phyloP scores from a whole-genome alignment of 2,797 vertebrate species.

The Pipistrellus pipistrellus region DNA sequence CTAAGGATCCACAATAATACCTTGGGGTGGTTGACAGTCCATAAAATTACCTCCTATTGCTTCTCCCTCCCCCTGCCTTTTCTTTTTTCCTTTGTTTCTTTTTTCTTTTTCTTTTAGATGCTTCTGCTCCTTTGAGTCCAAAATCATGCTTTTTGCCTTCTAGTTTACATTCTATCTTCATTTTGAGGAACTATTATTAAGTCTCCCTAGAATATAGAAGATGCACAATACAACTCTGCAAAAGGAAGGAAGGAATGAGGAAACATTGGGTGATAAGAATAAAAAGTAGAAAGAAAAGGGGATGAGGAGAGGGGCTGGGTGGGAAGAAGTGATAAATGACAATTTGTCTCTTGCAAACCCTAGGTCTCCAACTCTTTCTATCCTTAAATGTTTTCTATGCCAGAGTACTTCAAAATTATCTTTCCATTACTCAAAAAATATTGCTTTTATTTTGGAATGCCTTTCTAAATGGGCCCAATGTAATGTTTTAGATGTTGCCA shows the following conservation, averaged over 20 bases:
- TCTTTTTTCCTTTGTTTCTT: no score
- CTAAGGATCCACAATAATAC: neutral
- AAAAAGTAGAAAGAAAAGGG: neutral
- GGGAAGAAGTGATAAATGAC: neutral
- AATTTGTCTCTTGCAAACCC: neutral
- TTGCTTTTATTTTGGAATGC: conserved; percentile 68
- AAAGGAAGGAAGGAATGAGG: neutral
- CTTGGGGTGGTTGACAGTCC: neutral
- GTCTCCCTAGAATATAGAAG: neutral
- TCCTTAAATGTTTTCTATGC: conserved; percentile 57
- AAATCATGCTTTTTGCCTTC: neutral
- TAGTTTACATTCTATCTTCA: neutral
- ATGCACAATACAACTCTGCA: neutral
- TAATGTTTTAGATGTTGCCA: conserved; percentile 65
- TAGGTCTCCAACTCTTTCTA: conserved; percentile 14
- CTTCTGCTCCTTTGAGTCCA: neutral
- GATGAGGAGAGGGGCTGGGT: neutral
- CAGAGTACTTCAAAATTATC: conserved; percentile 11
- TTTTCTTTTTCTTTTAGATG: neutral
- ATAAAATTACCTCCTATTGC: neutral
- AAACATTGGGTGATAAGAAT: neutral
- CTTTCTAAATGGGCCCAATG: conserved; percentile 44
- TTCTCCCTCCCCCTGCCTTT: no score
- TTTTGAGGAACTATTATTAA: neutral
- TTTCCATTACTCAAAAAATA: conserved; percentile 37